Evolutionary conservation across 2,888 invertebrate genomes (phyloP).

Genomic region (Trissoscelio sp.): DNA sequence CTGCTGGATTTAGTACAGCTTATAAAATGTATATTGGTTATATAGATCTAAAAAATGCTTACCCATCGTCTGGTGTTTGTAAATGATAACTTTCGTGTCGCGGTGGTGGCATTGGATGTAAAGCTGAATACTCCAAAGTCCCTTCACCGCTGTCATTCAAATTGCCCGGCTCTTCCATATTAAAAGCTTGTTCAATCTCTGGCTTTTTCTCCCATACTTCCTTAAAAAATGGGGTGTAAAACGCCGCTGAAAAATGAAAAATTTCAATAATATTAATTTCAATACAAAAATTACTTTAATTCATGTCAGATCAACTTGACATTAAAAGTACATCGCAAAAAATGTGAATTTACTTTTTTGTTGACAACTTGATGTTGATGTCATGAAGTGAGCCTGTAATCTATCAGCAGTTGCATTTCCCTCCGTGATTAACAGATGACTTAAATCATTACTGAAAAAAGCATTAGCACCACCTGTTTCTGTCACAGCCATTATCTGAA

Average conservation of each 20-base stretch:
- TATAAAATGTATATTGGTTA: neutral
- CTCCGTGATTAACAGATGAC: constrained; percentile 95
- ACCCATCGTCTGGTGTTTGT: constrained; percentile 85
- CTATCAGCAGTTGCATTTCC: constrained; percentile 96
- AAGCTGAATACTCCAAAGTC: constrained; percentile 85
- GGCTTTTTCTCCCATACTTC: constrained; percentile 98
- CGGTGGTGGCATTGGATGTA: constrained; percentile 90
- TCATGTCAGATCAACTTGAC: neutral
- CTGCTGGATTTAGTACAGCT: too few relatives aligned
- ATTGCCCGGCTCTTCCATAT: constrained; percentile 90
- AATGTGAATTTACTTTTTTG: constrained; percentile 94
- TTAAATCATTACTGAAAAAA: constrained; percentile 94
- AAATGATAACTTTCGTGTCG: constrained; percentile 91
- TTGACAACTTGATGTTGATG: constrained; percentile 92
- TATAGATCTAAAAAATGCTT: constrained; percentile 74
- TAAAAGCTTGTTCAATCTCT: constrained; percentile 96
- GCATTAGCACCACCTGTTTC: constrained; percentile 95
- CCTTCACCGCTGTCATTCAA: constrained; percentile 88
- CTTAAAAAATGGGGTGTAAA: constrained; percentile 97
- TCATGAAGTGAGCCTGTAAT: constrained; percentile 95
- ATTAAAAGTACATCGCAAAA: too few relatives aligned
- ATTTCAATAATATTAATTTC: too few relatives aligned
- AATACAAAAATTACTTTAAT: constrained; percentile 74
- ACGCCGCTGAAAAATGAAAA: too few relatives aligned
- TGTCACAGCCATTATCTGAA: constrained; percentile 96